Base-by-base conservation (phyloP, 2,888 invertebrate genomes). In the Cataglyphis livida region DNA sequence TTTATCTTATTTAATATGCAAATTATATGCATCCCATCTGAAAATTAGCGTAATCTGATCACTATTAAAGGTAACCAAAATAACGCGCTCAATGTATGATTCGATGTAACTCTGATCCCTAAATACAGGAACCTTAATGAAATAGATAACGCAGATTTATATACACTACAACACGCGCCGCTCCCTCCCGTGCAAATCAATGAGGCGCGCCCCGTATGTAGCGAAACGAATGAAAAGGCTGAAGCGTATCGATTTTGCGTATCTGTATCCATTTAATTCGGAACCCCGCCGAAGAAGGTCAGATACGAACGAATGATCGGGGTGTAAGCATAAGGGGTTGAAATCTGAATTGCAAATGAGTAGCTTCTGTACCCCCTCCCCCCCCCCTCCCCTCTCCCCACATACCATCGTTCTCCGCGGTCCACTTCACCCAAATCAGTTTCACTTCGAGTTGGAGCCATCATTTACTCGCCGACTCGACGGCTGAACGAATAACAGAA, bases 331-430 rank as follows among this genome's bases (percentile, higher is more conserved):
- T 91, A 91, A 92, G 92, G 89, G 91, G 91, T 88, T 90, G 89
- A 89, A 92, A 93, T 93, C 81, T 92, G 91, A 92, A 93, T 93
- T 93, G 93, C 91, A 93, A 90, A 93, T 93, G 83, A 81, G 76
- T 83, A 78, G 74, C 83, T 84, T 84, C 88, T 51, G n/a, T 51
- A n/a, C 7, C 51, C 84, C 85, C 86, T 82, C 25, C 25, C 25
- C 83, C 1, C 25, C 1, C 83, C 86, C 83, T 1, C 25, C 25
- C 83, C 1, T 1, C 25, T 82, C 83, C 21, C 21, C 0, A 21
- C 21, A 21, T 85, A 70, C 71, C 74, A 66, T 81, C 64, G 44
- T 62, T 62, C 78, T 35, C 59, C 28, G 70, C 59, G 73, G 66
- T 79, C 48, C 78, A 85, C 83, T 85, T 88, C 86, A 87, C 86